A percentile compares a stretch with the other conserved stretches of the same genome.
Conservation (phyloP, 2,797 vertebrate species). For the Coilia nasus region DNA sequence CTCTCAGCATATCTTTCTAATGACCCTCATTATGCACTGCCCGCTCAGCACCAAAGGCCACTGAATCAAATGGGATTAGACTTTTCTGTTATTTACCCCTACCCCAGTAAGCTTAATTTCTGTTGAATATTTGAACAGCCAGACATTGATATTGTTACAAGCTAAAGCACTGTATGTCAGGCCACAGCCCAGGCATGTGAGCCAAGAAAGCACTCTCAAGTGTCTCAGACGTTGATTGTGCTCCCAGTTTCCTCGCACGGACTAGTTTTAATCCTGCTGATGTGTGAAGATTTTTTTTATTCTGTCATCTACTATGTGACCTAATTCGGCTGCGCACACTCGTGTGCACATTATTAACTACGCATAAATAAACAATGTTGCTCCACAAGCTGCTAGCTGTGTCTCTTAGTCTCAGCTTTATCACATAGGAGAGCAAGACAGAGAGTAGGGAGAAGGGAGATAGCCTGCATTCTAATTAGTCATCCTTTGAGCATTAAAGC, state of each 20-base stretch:
- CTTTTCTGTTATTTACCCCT: not conserved
- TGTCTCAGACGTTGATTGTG: not conserved
- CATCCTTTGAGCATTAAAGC: not conserved
- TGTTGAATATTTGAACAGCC: not conserved
- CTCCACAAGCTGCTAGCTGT: conserved; percentile 37
- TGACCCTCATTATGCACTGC: not conserved
- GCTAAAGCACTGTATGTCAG: conserved; percentile 37
- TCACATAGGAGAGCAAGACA: not conserved
- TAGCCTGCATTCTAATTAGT: not conserved
- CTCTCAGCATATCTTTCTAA: not conserved
- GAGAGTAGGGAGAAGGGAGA: not conserved
- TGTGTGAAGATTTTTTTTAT: conserved; percentile 6
- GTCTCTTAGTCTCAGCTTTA: conserved; percentile 7
- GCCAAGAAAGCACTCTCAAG: not conserved
- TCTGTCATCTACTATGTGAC: conserved; percentile 43
- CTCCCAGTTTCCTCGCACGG: conserved; percentile 38
- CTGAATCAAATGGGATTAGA: not conserved
- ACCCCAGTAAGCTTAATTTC: not conserved
- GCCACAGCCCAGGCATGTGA: not conserved
- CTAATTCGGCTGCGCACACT: conserved; percentile 46
- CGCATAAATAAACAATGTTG: conserved; percentile 50
- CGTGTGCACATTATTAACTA: conserved; percentile 50
- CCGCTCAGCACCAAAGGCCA: not conserved
- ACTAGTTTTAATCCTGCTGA: conserved; percentile 40
- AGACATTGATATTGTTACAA: not conserved